Base-by-base conservation (phyloP, 2,888 invertebrate species). In the Hyposoter dolosus region DNA sequence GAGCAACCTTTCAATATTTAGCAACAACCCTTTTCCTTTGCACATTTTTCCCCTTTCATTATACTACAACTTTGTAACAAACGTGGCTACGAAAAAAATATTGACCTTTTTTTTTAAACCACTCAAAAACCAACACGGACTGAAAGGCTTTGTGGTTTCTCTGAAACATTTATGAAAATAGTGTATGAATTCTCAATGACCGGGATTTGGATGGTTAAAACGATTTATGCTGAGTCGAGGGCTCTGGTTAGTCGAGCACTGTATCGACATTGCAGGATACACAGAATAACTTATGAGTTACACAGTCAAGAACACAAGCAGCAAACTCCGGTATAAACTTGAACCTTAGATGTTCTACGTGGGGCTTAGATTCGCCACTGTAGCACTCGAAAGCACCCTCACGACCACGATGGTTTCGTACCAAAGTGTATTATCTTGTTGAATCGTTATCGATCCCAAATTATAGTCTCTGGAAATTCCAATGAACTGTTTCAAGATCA, bases 401-500 rank as follows among this genome's bases (percentile, higher is more conserved):
- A 56, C 56, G 19, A 23, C 23, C 12, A 23, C 23, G 56, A 23
- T 23, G 56, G 56, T 23, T 56, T 23, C 9, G 23, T 56, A 6
- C 19, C 53, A n/a, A 53, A 53, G 53, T 53, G 53, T 23, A 56
- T 23, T 56, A 56, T 56, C 23, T 56, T 56, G 56, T 56, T 56
- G 56, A 56, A 56, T 23, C 23, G 23, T 23, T 56, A 56, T 56
- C 56, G 56, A 56, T 56, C 23, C 23, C 23, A 23, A 12, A 56
- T 56, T 23, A 10, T 53, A 9, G 19, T 56, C 56, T 12, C 3
- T 23, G 56, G 12, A 23, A 60, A 60, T 28, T 28, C 23, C 5
- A 60, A 60, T 56, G 56, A 12, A 56, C 23, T 56, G 56, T 9
- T 56, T 56, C 23, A 19, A 23, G 56, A 10, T 10, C 19, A 7